Evolutionary conservation across 2,888 invertebrate genomes (phyloP).

Genomic region (Pammene fasciana): DNA sequence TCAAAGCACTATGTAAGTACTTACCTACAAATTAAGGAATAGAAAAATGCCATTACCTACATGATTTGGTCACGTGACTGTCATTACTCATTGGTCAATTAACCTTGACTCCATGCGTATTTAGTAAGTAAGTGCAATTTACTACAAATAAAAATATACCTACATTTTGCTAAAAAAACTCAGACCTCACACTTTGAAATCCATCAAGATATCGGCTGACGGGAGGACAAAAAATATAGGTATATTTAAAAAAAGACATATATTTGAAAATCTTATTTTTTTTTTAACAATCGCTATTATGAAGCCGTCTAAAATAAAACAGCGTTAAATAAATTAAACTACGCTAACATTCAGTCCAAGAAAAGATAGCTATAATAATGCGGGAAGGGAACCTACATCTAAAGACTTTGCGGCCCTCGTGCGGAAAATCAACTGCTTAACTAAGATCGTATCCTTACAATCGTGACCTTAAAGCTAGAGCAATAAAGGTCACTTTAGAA

Average conservation of each 20-base stretch:
- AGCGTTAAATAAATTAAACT: neutral
- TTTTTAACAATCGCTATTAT: too few species aligned
- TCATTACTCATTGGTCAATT: too few species aligned
- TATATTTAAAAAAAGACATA: too few species aligned
- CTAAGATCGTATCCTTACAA: slow-evolving; percentile 6
- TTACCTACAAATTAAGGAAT: neutral
- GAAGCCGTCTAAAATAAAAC: neutral
- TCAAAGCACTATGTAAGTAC: too few species aligned
- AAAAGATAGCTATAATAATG: slow-evolving; percentile 29
- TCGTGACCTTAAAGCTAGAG: neutral
- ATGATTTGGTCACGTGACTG: neutral
- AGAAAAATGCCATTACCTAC: neutral
- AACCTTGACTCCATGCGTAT: too few species aligned
- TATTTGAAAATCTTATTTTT: too few species aligned
- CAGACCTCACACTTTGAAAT: too few species aligned
- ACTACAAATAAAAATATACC: too few species aligned
- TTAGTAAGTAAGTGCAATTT: too few species aligned
- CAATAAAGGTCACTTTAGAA: slow-evolving; percentile 10
- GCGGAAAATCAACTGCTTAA: slow-evolving; percentile 24
- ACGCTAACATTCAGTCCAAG: slow-evolving; percentile 3
- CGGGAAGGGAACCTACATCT: slow-evolving; percentile 12
- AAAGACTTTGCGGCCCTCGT: slow-evolving; percentile 4
- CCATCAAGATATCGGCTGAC: too few species aligned
- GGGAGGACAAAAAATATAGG: too few species aligned
- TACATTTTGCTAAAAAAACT: too few species aligned